Evolutionary conservation across 2,113 vertebrate genomes (phyloP).

Genomic region (Holacanthus passer): DNA sequence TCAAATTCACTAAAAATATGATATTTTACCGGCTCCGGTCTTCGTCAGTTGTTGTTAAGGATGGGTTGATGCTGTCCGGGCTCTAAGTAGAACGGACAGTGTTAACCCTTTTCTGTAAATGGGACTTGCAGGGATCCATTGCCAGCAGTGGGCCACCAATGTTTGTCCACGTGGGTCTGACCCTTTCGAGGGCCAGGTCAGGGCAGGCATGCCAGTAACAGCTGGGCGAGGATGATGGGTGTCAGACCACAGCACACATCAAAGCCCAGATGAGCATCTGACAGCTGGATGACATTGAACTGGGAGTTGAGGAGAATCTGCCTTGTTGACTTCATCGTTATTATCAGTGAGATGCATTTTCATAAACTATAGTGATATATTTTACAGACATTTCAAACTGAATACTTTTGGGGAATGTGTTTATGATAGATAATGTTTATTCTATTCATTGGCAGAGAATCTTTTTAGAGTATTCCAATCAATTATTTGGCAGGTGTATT

Average conservation of each 20-base stretch:
- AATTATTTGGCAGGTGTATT: slow-evolving; percentile 72
- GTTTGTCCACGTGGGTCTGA: slow-evolving; percentile 80
- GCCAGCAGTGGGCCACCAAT: slow-evolving; percentile 78
- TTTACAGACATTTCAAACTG: not conserved
- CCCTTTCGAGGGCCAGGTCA: slow-evolving; percentile 65
- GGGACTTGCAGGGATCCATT: slow-evolving; percentile 64
- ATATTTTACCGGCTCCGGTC: slow-evolving; percentile 7
- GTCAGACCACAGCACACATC: slow-evolving; percentile 74
- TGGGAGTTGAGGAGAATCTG: slow-evolving; percentile 29
- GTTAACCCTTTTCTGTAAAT: slow-evolving; percentile 65
- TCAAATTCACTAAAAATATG: slow-evolving; percentile 26
- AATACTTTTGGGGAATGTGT: not conserved
- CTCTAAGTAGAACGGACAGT: slow-evolving; percentile 74
- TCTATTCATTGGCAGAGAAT: slow-evolving; percentile 2
- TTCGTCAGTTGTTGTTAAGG: slow-evolving; percentile 46
- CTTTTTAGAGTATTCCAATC: slow-evolving; percentile 16
- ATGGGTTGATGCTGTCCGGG: slow-evolving; percentile 41
- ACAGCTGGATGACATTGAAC: slow-evolving; percentile 72
- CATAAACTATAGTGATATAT: not conserved
- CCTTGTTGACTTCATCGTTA: not conserved
- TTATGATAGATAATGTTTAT: slow-evolving; percentile 1
- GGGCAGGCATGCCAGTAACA: slow-evolving; percentile 70
- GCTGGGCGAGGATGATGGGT: slow-evolving; percentile 80
- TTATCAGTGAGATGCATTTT: not conserved
- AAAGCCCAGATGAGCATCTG: slow-evolving; percentile 65